phyloP scores from a whole-genome alignment of 2,113 vertebrate species.

The Phrynosoma platyrhinos region DNA sequence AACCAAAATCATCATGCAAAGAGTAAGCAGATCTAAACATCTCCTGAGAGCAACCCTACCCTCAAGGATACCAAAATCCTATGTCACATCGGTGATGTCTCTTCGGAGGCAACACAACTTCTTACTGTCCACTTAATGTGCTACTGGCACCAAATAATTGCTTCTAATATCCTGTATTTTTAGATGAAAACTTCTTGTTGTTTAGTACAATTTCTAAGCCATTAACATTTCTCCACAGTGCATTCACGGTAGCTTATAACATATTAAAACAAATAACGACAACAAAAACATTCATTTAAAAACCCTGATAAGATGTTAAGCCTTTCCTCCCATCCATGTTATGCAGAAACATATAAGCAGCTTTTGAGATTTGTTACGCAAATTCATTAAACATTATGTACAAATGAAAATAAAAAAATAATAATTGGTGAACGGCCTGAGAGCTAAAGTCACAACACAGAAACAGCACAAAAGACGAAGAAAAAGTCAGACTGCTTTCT shows the following conservation, averaged over 20 bases:
- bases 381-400: background rate
- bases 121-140: too few relatives aligned
- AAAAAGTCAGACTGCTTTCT: background rate
- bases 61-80: background rate
- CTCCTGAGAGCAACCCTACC: background rate
- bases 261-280: background rate
- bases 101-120: background rate
- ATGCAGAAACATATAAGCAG: background rate
- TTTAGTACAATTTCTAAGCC: background rate
- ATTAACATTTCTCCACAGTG: background rate
- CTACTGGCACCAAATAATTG: background rate
- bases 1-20: slow-evolving; percentile 6
- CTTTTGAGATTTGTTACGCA: background rate
- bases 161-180: too few relatives aligned
- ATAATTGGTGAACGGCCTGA: background rate
- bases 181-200: background rate
- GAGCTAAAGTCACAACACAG: background rate
- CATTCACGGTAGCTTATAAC: background rate
- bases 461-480: background rate
- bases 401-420: background rate
- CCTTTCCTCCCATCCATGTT: background rate
- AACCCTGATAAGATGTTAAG: background rate
- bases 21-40: background rate
- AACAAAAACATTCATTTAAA: background rate
- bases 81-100: background rate